Conservation (phyloP, 2,888 invertebrate species). For the Caradrina kadenii region DNA sequence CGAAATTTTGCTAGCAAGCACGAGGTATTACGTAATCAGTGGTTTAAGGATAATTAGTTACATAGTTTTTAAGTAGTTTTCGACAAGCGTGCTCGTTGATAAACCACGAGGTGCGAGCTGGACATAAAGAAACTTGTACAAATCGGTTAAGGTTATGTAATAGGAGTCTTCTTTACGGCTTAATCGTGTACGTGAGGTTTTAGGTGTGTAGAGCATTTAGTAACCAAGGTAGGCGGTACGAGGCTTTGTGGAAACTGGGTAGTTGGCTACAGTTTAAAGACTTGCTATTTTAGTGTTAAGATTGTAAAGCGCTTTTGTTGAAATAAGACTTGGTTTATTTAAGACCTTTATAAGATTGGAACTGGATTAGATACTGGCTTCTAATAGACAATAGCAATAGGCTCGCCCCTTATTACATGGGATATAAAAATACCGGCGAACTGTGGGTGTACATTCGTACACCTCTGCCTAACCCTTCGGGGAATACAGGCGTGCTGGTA, state of each 20-base stretch:
- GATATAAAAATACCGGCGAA: too few species aligned
- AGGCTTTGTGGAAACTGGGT: conserved; percentile 24
- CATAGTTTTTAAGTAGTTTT: conserved; percentile 53
- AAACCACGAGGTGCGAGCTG: conserved; percentile 52
- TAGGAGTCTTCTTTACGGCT: conserved; percentile 59
- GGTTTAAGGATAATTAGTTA: conserved; percentile 54
- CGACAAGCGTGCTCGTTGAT: conserved; percentile 44
- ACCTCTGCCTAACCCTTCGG: too few species aligned
- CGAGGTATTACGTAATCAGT: conserved; percentile 52
- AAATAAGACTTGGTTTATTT: conserved; percentile 13
- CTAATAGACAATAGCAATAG: background rate
- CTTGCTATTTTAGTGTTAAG: conserved; percentile 13
- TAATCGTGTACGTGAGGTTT: conserved; percentile 56
- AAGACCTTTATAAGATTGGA: background rate
- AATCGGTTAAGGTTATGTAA: conserved; percentile 68
- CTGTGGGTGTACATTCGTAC: too few species aligned
- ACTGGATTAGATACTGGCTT: background rate
- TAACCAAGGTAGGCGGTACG: conserved; percentile 40
- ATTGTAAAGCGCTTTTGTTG: conserved; percentile 3
- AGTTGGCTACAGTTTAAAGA: conserved; percentile 6
- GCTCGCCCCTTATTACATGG: too few species aligned
- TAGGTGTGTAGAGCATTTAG: conserved; percentile 44
- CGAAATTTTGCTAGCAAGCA: conserved; percentile 4
- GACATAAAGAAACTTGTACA: conserved; percentile 56
- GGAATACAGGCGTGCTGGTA: too few species aligned